Evolutionary conservation across 2,888 invertebrate genomes (phyloP).

Genomic region (Dendrolimus houi): DNA sequence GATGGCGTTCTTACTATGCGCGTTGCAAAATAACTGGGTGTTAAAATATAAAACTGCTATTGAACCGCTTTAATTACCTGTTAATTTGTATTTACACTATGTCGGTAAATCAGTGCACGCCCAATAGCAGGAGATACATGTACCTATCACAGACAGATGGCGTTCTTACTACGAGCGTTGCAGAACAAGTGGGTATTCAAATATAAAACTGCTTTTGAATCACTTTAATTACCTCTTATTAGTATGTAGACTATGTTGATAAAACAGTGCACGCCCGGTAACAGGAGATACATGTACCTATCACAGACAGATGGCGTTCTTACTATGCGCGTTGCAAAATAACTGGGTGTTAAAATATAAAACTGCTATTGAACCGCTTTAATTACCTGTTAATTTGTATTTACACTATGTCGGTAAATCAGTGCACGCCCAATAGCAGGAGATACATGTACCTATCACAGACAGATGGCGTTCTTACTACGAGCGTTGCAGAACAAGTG

Average conservation of each 20-base stretch:
- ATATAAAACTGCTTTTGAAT: too few relatives aligned
- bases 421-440: slow-evolving; percentile 48
- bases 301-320: too few relatives aligned
- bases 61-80: too few relatives aligned
- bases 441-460: slow-evolving; percentile 48
- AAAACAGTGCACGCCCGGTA: too few relatives aligned
- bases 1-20: too few relatives aligned
- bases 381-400: too few relatives aligned
- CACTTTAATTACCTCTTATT: too few relatives aligned
- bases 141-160: slow-evolving; percentile 54
- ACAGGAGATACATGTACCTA: slow-evolving; percentile 8
- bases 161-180: slow-evolving; percentile 51
- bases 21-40: slow-evolving; percentile 60
- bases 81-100: neutral
- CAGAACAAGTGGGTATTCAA: slow-evolving; percentile 55
- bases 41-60: neutral
- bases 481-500: slow-evolving; percentile 64
- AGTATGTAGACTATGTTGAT: neutral
- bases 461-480: slow-evolving; percentile 57
- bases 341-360: slow-evolving; percentile 37
- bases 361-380: too few relatives aligned
- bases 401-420: slow-evolving; percentile 19
- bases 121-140: slow-evolving; percentile 49
- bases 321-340: slow-evolving; percentile 35
- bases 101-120: slow-evolving; percentile 40